A percentile compares a stretch with the other conserved stretches of the same genome.
Conservation (phyloP, 2,888 invertebrate species). For the Drosophila diplacantha region DNA sequence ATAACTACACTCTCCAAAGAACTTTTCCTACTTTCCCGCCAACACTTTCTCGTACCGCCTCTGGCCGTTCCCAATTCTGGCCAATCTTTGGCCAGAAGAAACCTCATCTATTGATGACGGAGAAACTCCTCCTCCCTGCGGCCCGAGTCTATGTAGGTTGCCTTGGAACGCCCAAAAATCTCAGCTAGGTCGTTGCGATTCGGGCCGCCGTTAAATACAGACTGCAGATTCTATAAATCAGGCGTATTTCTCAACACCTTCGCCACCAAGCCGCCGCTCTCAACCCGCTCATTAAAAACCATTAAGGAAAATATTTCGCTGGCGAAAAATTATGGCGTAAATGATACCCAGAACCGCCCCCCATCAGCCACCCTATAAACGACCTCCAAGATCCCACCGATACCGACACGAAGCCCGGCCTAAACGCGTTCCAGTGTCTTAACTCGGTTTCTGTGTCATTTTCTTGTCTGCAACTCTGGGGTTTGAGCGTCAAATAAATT, state of each 20-base stretch:
- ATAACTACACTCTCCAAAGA: background rate
- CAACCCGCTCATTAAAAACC: conserved; percentile 70
- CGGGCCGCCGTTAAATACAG: conserved; percentile 59
- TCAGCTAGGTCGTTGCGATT: conserved; percentile 29
- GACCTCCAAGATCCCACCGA: conserved; percentile 43
- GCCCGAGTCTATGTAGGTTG: conserved; percentile 34
- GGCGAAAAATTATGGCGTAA: conserved; percentile 69
- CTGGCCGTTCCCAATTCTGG: conserved; percentile 8
- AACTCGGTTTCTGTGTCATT: conserved; percentile 72
- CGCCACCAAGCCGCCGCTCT: conserved; percentile 22
- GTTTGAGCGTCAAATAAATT: conserved; percentile 69
- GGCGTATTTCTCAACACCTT: conserved; percentile 69
- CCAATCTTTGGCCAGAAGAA: conserved; percentile 7
- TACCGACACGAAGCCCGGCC: conserved; percentile 23
- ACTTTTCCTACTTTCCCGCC: background rate
- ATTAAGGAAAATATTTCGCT: conserved; percentile 68
- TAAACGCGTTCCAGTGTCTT: conserved; percentile 59
- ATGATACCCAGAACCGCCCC: conserved; percentile 58
- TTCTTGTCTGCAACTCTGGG: conserved; percentile 66
- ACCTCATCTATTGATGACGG: conserved; percentile 23
- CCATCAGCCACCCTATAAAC: conserved; percentile 49
- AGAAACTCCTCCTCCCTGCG: conserved; percentile 3
- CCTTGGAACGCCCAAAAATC: conserved; percentile 19
- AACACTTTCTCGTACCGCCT: conserved; percentile 15
- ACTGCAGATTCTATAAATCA: conserved; percentile 64